phyloP scores from a whole-genome alignment of 2,797 vertebrate species.

The Allobates femoralis region DNA sequence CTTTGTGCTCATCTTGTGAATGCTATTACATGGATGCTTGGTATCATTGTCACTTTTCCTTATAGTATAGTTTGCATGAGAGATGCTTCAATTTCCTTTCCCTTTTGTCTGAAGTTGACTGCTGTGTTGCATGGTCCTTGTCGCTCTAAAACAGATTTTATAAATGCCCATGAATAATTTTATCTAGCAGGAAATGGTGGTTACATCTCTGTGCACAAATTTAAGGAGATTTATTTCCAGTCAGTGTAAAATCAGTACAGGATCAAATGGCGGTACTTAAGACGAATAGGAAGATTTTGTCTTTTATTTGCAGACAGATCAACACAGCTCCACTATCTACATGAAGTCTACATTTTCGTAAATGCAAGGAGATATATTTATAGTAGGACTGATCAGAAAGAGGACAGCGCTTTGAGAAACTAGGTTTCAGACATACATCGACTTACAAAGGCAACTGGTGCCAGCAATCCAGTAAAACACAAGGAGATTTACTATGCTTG shows the following conservation, averaged over 20 bases:
- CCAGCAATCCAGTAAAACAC: constrained; percentile 47
- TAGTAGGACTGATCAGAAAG: constrained; percentile 42
- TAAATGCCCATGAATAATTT: constrained; percentile 58
- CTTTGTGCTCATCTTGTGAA: constrained; percentile 50
- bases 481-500: constrained; percentile 45
- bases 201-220: constrained; percentile 51
- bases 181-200: constrained; percentile 49
- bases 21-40: constrained; percentile 45
- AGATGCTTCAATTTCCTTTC: constrained; percentile 28
- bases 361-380: constrained; percentile 50
- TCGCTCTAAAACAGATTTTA: constrained; percentile 56
- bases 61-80: constrained; percentile 25
- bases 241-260: constrained; percentile 39
- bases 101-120: constrained; percentile 23
- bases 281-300: constrained; percentile 51
- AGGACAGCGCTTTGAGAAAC: constrained; percentile 11
- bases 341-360: constrained; percentile 45
- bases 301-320: constrained; percentile 55
- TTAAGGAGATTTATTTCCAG: constrained; percentile 54
- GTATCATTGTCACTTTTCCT: constrained; percentile 48
- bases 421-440: constrained; percentile 38
- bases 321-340: constrained; percentile 53
- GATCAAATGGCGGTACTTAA: constrained; percentile 56
- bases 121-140: constrained; percentile 34
- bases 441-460: constrained; percentile 37